Conservation (phyloP, 2,113 vertebrate species). For the Pandion haliaetus region DNA sequence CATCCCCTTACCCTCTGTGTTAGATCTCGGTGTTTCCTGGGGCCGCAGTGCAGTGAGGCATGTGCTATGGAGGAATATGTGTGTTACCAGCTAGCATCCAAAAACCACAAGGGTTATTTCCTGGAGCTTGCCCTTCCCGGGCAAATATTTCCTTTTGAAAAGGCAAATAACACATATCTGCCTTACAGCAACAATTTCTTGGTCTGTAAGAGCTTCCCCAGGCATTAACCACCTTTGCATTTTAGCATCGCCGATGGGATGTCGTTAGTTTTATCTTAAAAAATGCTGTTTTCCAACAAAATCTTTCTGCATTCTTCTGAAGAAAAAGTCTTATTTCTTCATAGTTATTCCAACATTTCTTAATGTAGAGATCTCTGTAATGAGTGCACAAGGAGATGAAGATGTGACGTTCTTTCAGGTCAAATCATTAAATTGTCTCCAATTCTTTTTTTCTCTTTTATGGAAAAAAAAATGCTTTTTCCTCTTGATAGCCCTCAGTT, state of each 20-base stretch:
- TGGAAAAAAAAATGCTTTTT: neutral
- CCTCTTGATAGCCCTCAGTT: neutral
- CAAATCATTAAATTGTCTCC: neutral
- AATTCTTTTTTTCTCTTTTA: neutral
- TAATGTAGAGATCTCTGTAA: neutral
- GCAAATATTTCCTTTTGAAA: neutral
- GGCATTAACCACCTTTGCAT: neutral
- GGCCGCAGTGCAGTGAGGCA: neutral
- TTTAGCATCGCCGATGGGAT: neutral
- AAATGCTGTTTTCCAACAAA: neutral
- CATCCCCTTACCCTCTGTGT: neutral
- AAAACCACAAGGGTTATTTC: neutral
- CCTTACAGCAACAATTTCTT: neutral
- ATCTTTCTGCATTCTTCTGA: neutral
- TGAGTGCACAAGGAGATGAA: neutral
- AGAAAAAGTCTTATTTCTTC: neutral
- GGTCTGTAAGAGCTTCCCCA: neutral
- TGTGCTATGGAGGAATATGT: neutral
- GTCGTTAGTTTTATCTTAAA: neutral
- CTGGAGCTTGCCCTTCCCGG: neutral
- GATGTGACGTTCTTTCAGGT: neutral
- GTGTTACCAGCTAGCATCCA: neutral
- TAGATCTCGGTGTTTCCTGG: rapidly evolving
- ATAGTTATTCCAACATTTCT: neutral
- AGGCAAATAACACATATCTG: neutral